Evolutionary conservation across 2,797 vertebrate genomes (phyloP), one percentile per base, ranked within the genome.

Genomic region (Austrolebias charrua): DNA sequence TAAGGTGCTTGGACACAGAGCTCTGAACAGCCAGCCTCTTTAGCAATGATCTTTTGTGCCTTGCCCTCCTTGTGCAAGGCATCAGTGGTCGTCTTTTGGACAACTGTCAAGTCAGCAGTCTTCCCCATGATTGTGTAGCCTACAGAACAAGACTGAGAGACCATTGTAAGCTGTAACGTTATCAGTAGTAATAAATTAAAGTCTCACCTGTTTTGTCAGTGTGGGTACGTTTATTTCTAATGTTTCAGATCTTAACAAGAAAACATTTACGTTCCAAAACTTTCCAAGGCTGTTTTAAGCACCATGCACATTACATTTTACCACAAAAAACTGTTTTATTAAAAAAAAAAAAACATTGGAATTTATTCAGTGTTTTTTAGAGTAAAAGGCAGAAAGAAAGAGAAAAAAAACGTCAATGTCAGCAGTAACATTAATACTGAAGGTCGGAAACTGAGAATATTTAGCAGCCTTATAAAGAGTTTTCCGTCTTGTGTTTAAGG

Each of bases 331-430:
- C 19, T 62, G 49, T 66, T 72, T 54, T 58, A 64, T 14, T 35
- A 1, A 6, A 63, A 54, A 60, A 38, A 59, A 70, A 38, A 57
- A 14, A 61, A 11, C 54, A 63, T 64, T 81, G 76, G 75, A 86
- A 80, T 88, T 89, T 86, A 86, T 84, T 89, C 71, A 74, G 76
- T 79, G 77, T 90, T 81, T 87, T 20, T 71, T 79, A 83, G 64
- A 80, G 63, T 71, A 69, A 6, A 61, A 66, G 49, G 52, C 81
- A 74, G 44, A 62, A 62, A 4, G 55, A 58, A 71, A 60, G 67
- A 71, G 73, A 63, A 46, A 24, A 35, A 35, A 35, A 35, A 8
- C 2, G 60, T 76, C 76, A 63, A 43, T 66, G 38, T 73, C 69
- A 75, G 53, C 58, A 59, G 57, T 56, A 62, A 68, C 24, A 38